Evolutionary conservation across 2,797 vertebrate genomes (phyloP).

Genomic region (Notamacropus eugenii): DNA sequence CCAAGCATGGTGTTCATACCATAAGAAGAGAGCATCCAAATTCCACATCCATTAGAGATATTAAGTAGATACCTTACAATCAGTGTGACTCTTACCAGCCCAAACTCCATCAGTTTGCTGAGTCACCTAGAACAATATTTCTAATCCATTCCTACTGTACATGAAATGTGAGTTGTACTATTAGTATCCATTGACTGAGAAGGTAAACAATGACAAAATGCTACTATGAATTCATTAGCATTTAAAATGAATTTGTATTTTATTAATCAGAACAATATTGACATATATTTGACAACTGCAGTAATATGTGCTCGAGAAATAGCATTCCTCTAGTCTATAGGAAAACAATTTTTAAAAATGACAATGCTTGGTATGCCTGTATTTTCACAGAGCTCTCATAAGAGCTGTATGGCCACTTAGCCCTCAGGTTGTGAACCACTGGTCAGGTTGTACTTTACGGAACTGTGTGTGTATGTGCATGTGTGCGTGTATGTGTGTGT

Average conservation of each 20-base stretch:
- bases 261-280: neutral
- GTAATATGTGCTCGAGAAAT: neutral
- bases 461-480: neutral
- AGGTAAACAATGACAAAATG: neutral
- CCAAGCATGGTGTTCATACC: neutral
- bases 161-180: neutral
- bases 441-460: neutral
- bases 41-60: neutral
- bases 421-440: neutral
- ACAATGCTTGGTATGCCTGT: neutral
- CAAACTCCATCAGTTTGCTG: neutral
- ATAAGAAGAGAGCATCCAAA: neutral
- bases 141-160: neutral
- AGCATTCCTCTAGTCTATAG: neutral
- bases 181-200: neutral
- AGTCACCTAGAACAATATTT: neutral
- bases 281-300: neutral
- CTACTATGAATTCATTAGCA: neutral
- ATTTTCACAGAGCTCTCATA: neutral
- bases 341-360: neutral
- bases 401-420: neutral
- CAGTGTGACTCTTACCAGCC: neutral
- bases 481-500: neutral
- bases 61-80: neutral
- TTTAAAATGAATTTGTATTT: neutral